A percentile compares a stretch with the other conserved stretches of the same genome.
phyloP scores from a whole-genome alignment of 30 jellyfish, hydroid and myxozoan genomes.

The Chironex yamaguchii region DNA sequence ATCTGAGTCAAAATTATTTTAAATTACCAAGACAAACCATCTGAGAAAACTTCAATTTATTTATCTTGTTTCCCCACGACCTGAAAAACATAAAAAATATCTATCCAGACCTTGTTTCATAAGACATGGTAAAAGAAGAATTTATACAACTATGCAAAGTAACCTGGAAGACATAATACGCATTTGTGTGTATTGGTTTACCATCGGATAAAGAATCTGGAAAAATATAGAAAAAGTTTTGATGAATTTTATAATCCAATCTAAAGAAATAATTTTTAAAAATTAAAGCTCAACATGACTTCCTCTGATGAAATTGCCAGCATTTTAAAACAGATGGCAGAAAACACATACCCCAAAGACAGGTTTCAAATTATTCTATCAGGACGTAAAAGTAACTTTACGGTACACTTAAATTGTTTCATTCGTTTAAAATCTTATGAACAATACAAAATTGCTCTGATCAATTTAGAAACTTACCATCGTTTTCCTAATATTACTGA shows the following conservation, averaged over 20 bases:
- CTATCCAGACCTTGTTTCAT: background rate
- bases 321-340: background rate
- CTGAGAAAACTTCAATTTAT: background rate
- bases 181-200: background rate
- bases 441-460: background rate
- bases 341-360: background rate
- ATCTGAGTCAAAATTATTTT: background rate
- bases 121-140: background rate
- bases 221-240: too few relatives aligned
- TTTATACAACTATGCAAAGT: background rate
- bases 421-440: too few relatives aligned
- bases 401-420: too few relatives aligned
- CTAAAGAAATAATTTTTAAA: too few relatives aligned
- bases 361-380: too few relatives aligned
- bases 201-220: background rate
- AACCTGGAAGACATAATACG: background rate
- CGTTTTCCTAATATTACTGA: background rate
- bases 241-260: too few relatives aligned
- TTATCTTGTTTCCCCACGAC: background rate
- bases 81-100: too few relatives aligned
- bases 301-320: too few relatives aligned
- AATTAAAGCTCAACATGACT: too few relatives aligned
- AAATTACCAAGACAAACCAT: background rate
- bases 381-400: too few relatives aligned
- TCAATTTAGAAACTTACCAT: background rate